Evolutionary conservation across 2,888 invertebrate species (phyloP).

Genomic region (Lasiommata megera): DNA sequence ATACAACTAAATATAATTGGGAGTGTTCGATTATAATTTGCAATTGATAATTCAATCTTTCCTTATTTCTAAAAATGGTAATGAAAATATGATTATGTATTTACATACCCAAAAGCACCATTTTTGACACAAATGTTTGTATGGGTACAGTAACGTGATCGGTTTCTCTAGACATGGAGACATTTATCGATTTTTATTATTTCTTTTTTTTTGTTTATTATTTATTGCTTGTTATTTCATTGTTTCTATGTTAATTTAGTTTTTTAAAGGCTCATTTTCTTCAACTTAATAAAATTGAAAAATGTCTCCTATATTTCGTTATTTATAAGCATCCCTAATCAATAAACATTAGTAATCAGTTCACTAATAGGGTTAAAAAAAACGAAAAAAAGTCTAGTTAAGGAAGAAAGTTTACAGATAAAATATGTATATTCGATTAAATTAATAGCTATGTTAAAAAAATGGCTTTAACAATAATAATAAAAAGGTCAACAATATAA

Average conservation of each 20-base stretch:
- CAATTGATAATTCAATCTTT: constrained; percentile 34
- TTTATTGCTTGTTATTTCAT: neutral
- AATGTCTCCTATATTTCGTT: constrained; percentile 42
- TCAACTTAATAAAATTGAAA: constrained; percentile 40
- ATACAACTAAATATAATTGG: constrained; percentile 27
- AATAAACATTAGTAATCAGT: constrained; percentile 56
- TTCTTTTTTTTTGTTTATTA: neutral
- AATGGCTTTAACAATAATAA: constrained; percentile 64
- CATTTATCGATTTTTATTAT: constrained; percentile 18
- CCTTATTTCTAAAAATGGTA: constrained; percentile 57
- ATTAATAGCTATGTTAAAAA: constrained; percentile 50
- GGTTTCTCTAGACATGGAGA: constrained; percentile 9
- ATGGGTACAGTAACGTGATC: constrained; percentile 32
- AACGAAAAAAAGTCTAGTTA: constrained; percentile 53
- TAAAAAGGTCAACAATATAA: constrained; percentile 63
- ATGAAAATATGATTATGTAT: constrained; percentile 58
- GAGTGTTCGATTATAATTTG: constrained; percentile 25
- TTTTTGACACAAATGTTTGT: constrained; percentile 65
- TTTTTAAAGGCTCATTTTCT: too few species aligned
- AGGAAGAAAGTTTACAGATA: constrained; percentile 49
- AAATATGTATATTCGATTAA: constrained; percentile 51
- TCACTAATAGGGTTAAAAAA: constrained; percentile 59
- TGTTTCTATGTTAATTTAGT: neutral
- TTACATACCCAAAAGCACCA: constrained; percentile 69
- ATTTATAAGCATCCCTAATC: constrained; percentile 51